Evolutionary conservation across 1,140 invertebrate genomes (phyloP).

Genomic region (Drosophila biarmipes): DNA sequence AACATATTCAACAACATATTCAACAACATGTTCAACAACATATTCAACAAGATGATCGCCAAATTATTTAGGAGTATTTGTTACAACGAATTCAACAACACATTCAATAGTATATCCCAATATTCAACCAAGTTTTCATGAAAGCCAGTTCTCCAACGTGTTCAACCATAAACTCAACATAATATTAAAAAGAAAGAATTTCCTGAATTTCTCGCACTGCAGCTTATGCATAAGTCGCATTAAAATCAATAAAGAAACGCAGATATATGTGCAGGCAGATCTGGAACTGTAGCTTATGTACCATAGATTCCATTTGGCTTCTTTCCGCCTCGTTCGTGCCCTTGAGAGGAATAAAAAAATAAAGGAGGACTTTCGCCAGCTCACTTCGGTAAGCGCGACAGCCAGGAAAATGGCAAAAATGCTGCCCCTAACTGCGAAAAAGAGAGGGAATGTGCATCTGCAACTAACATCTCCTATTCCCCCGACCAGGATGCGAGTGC

Average conservation of each 20-base stretch:
- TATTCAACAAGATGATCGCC: not conserved
- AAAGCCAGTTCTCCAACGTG: not conserved
- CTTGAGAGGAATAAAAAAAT: conserved; percentile 61
- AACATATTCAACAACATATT: not conserved
- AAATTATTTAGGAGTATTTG: not conserved
- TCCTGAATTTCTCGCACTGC: not conserved
- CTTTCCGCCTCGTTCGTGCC: conserved; percentile 53
- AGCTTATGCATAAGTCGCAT: conserved; percentile 23
- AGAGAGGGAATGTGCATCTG: conserved; percentile 15
- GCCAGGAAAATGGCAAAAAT: conserved; percentile 52
- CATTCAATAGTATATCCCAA: not conserved
- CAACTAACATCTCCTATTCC: conserved; percentile 7
- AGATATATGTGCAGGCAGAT: conserved; percentile 37
- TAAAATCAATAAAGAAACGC: conserved; percentile 68
- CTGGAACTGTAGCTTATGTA: conserved; percentile 56
- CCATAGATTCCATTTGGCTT: conserved; percentile 67
- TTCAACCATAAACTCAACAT: not conserved
- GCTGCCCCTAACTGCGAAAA: conserved; percentile 4
- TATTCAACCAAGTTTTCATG: not conserved
- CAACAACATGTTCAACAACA: not conserved
- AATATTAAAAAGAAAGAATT: not conserved
- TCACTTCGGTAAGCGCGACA: conserved; percentile 28
- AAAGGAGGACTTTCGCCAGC: conserved; percentile 17
- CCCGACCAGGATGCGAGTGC: conserved; percentile 10
- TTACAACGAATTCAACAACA: not conserved